Evolutionary conservation across 2,797 vertebrate genomes (phyloP).

Genomic region (Galagoides demidoff): DNA sequence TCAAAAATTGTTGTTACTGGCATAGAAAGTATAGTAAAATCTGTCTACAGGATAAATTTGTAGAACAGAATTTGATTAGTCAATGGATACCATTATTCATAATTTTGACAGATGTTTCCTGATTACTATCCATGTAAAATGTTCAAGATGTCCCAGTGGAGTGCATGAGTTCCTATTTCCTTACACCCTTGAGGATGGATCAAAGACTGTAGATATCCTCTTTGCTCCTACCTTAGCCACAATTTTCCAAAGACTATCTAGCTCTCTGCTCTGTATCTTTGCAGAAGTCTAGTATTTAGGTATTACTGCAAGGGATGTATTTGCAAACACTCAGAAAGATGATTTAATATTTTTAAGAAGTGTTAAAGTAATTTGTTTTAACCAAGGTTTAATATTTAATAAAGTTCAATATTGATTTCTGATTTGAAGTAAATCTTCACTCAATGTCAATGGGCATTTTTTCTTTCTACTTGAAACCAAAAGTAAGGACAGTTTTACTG

Average conservation of each 20-base stretch:
- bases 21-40: not conserved
- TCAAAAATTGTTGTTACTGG: not conserved
- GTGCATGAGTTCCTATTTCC: not conserved
- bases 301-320: not conserved
- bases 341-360: not conserved
- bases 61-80: conserved; percentile 8
- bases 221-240: not conserved
- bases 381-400: not conserved
- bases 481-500: not conserved
- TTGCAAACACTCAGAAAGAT: not conserved
- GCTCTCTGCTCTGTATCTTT: not conserved
- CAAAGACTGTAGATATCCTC: not conserved
- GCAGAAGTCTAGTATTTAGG: not conserved
- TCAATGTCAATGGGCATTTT: not conserved
- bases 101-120: conserved; percentile 12
- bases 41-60: not conserved
- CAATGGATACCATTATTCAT: not conserved
- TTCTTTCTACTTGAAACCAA: not conserved
- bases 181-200: not conserved
- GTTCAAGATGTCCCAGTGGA: not conserved
- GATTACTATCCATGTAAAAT: not conserved
- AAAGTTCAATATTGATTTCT: not conserved
- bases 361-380: not conserved
- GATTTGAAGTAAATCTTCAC: not conserved
- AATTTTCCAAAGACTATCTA: not conserved